These are phyloP conservation scores for Acestrorhynchus altus DNA, from an alignment of 2,797 vertebrate genomes.

Conservation along the genomic window DNA sequence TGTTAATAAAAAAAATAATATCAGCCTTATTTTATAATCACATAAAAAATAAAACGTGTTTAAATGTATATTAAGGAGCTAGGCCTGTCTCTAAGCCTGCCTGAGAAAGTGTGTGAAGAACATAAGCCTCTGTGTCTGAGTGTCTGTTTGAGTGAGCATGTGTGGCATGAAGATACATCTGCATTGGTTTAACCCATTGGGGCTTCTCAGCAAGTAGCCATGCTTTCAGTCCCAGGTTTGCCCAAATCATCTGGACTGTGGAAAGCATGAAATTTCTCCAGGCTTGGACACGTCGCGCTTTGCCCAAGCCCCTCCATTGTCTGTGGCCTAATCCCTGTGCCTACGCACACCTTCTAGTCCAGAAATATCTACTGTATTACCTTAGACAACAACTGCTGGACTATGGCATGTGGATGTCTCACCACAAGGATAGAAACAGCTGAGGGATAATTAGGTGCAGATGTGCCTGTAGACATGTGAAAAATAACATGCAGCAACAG, in stretches of 20 bases:
- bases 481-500: too few species aligned
- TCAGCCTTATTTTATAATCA: too few species aligned
- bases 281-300: constrained; percentile 65
- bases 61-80: not conserved
- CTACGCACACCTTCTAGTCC: not conserved
- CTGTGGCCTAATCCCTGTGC: not conserved
- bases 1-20: too few species aligned
- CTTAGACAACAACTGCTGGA: not conserved
- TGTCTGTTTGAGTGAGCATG: constrained; percentile 18
- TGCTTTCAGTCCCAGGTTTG: constrained; percentile 74
- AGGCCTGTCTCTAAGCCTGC: constrained; percentile 20
- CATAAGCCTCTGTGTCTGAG: constrained; percentile 58
- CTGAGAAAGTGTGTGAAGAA: constrained; percentile 52
- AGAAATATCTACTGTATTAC: not conserved
- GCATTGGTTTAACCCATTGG: constrained; percentile 83
- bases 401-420: too few species aligned
- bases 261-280: constrained; percentile 94
- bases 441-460: not conserved
- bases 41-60: too few species aligned
- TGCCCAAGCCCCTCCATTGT: not conserved
- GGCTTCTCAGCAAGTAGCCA: constrained; percentile 89
- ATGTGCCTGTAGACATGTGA: not conserved
- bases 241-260: constrained; percentile 92
- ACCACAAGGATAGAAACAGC: not conserved
- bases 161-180: constrained; percentile 71